Conservation (phyloP, 1,140 invertebrate species). For the Ridgeia piscesae region DNA sequence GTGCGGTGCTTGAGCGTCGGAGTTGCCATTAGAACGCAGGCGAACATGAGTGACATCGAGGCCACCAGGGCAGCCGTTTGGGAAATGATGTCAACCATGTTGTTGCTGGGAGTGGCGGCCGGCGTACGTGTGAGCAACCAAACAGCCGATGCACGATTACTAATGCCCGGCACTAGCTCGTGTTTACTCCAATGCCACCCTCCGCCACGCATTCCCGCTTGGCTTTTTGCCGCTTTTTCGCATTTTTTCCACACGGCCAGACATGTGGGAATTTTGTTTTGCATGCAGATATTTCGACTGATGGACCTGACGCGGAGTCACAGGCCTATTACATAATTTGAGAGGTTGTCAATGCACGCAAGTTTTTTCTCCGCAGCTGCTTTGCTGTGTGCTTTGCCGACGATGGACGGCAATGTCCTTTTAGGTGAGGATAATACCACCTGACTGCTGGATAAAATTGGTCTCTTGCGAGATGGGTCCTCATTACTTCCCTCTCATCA, state of each 20-base stretch:
- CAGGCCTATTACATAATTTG: background rate
- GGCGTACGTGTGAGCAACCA: background rate
- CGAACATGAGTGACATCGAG: background rate
- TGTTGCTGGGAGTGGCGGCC: background rate
- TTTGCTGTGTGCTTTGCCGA: background rate
- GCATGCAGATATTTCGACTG: background rate
- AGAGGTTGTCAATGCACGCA: background rate
- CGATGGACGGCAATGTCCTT: background rate
- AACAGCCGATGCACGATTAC: background rate
- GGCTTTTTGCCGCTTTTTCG: background rate
- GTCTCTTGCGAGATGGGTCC: too few relatives aligned
- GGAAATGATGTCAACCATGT: background rate
- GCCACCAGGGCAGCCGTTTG: background rate
- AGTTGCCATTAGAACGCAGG: background rate
- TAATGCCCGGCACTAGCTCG: background rate
- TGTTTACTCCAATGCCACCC: background rate
- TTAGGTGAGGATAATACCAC: background rate
- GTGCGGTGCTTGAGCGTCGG: background rate
- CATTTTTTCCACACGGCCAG: background rate
- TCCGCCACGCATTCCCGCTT: background rate
- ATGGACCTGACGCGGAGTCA: background rate
- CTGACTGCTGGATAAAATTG: too few relatives aligned
- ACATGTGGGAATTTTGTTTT: conserved; percentile 1
- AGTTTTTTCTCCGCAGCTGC: background rate
- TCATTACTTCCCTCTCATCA: too few relatives aligned